phyloP scores from a whole-genome alignment of 2,113 vertebrate genomes.

The Rattus rattus region DNA sequence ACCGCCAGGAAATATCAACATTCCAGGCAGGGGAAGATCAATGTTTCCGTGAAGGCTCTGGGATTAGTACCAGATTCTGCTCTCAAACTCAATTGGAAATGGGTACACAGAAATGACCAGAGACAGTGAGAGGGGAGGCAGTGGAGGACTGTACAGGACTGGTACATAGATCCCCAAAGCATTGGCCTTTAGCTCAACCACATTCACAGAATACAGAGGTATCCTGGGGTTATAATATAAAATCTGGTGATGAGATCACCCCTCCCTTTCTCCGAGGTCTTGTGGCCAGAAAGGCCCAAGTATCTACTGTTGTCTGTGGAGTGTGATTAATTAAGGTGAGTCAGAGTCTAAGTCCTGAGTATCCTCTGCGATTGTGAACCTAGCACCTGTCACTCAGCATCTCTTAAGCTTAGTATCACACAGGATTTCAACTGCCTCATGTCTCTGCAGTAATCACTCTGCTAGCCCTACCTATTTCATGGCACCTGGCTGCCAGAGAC shows the following conservation, averaged over 20 bases:
- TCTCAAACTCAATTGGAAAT: neutral
- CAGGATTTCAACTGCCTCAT: fast-evolving
- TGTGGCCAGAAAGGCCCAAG: neutral
- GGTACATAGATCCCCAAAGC: neutral
- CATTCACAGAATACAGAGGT: neutral
- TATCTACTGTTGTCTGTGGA: neutral
- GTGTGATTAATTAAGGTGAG: neutral
- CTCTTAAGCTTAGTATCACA: neutral
- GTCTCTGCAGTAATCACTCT: neutral
- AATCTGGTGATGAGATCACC: neutral
- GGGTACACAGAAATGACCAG: neutral
- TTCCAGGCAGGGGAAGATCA: neutral
- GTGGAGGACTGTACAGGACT: neutral
- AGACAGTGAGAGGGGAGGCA: neutral
- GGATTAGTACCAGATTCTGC: neutral
- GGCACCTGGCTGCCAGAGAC: neutral
- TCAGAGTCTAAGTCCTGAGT: neutral
- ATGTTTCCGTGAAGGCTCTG: neutral
- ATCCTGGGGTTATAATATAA: neutral
- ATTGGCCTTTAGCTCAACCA: fast-evolving
- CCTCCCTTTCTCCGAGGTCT: neutral
- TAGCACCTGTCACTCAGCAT: neutral
- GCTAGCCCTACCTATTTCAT: neutral
- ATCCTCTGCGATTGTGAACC: too few species aligned
- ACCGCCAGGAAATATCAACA: neutral